A percentile compares a stretch with the other conserved stretches of the same genome.
These are phyloP conservation scores for Bucco capensis DNA, from an alignment of 2,113 vertebrate species.

Conservation along the genomic window DNA sequence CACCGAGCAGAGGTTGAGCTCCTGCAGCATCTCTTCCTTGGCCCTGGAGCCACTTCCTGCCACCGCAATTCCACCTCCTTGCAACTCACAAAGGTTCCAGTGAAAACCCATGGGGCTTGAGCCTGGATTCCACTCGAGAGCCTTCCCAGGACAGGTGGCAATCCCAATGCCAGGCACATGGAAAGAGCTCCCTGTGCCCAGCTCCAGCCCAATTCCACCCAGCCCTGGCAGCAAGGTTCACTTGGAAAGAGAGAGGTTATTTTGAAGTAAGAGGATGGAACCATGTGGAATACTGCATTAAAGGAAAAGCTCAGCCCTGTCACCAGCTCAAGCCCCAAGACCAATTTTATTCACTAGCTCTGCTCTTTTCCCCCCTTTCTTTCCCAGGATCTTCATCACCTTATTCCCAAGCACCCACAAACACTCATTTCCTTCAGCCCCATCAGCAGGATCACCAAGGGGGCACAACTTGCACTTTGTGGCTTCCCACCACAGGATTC, in stretches of 20 bases:
- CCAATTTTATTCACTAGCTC: not conserved
- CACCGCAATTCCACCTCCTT: not conserved
- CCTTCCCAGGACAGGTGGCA: not conserved
- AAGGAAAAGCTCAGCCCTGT: not conserved
- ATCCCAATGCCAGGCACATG: not conserved
- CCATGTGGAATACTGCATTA: accelerated
- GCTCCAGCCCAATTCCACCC: not conserved
- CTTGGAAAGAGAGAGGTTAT: not conserved
- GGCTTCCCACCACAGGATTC: not conserved
- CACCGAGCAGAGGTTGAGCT: not conserved
- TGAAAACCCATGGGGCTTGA: not conserved
- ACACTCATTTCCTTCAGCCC: not conserved
- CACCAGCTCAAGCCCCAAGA: not conserved
- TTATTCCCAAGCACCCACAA: not conserved
- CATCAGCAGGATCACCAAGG: not conserved
- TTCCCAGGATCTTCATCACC: not conserved
- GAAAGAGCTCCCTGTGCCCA: not conserved
- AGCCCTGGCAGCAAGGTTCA: accelerated
- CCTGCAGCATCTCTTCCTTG: not conserved
- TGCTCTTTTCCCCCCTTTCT: accelerated
- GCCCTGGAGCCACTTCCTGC: not conserved
- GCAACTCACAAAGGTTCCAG: not conserved
- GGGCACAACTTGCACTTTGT: not conserved
- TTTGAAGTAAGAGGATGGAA: not conserved
- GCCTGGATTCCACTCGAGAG: not conserved